Percentiles rank a stretch among this genome's conserved stretches.
Evolutionary conservation across 2,888 invertebrate genomes (phyloP).

Genomic region (Sycophila texana): DNA sequence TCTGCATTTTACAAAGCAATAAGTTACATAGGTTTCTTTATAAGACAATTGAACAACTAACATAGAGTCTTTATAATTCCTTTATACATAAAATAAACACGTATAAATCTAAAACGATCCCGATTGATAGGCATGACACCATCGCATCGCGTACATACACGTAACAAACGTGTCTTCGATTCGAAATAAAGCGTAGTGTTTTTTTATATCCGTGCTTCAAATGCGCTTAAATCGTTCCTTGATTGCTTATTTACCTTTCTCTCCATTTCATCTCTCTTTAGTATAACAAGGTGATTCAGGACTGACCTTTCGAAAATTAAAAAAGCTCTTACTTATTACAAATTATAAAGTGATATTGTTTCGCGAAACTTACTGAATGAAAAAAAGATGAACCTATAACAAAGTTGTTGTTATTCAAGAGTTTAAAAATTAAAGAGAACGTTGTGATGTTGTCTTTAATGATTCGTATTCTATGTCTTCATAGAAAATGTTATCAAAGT

Average conservation of each 20-base stretch:
- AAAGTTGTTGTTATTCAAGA: constrained; percentile 44
- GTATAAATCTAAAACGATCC: constrained; percentile 57
- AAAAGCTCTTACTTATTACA: constrained; percentile 53
- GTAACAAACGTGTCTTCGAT: constrained; percentile 36
- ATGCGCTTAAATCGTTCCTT: constrained; percentile 41
- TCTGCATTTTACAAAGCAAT: constrained; percentile 76
- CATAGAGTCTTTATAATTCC: constrained; percentile 61
- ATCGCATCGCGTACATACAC: constrained; percentile 34
- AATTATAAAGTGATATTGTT: constrained; percentile 45
- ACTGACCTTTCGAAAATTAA: constrained; percentile 46
- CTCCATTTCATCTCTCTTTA: constrained; percentile 31
- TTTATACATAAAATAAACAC: constrained; percentile 67
- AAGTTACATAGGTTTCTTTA: constrained; percentile 71
- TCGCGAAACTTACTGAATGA: constrained; percentile 38
- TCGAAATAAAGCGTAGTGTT: constrained; percentile 44
- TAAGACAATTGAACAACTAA: constrained; percentile 63
- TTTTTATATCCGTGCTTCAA: constrained; percentile 34
- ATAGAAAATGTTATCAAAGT: constrained; percentile 48
- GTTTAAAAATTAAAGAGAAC: constrained; percentile 35
- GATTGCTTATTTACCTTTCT: constrained; percentile 21
- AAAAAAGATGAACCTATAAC: constrained; percentile 32
- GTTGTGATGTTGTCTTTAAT: constrained; percentile 36
- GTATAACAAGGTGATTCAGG: constrained; percentile 47
- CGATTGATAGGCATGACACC: constrained; percentile 48
- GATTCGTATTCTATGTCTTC: constrained; percentile 46